Evolutionary conservation across 2,888 invertebrate species (phyloP).

Genomic region (Callimorpha dominula): DNA sequence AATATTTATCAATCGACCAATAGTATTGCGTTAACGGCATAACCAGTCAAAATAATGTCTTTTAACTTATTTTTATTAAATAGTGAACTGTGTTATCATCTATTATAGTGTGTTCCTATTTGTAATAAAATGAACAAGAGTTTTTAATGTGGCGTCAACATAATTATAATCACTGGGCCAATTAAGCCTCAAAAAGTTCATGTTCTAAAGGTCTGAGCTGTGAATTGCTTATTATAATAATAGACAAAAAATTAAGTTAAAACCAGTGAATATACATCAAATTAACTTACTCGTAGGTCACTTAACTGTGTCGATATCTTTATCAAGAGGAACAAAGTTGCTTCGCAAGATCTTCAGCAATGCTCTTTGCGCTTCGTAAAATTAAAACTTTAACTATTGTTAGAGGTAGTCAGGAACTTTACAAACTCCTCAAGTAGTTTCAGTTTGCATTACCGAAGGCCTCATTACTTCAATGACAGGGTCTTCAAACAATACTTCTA

Average conservation of each 20-base stretch:
- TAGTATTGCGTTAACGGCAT: too few relatives aligned
- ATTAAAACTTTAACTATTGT: slow-evolving; percentile 22
- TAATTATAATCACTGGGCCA: too few relatives aligned
- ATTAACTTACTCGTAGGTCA: neutral
- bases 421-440: slow-evolving; percentile 9
- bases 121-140: too few relatives aligned
- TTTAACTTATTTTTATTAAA: too few relatives aligned
- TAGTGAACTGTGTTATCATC: too few relatives aligned
- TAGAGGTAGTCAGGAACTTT: slow-evolving; percentile 15
- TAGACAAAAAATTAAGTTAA: neutral
- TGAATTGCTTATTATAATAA: neutral
- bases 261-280: neutral
- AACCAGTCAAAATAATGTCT: too few relatives aligned
- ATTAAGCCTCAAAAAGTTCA: too few relatives aligned
- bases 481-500: neutral
- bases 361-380: slow-evolving; percentile 13
- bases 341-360: slow-evolving; percentile 10
- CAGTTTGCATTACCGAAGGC: neutral
- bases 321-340: slow-evolving; percentile 10
- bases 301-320: slow-evolving; percentile 5
- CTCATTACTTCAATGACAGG: slow-evolving; percentile 3
- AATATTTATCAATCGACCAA: too few relatives aligned
- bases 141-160: too few relatives aligned
- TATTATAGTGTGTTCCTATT: too few relatives aligned
- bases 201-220: too few relatives aligned